Percentiles rank a stretch among this genome's conserved stretches.
These are phyloP conservation scores for Pristionchus arcanus DNA, from an alignment of 2,888 invertebrate species.

Conservation along the genomic window DNA sequence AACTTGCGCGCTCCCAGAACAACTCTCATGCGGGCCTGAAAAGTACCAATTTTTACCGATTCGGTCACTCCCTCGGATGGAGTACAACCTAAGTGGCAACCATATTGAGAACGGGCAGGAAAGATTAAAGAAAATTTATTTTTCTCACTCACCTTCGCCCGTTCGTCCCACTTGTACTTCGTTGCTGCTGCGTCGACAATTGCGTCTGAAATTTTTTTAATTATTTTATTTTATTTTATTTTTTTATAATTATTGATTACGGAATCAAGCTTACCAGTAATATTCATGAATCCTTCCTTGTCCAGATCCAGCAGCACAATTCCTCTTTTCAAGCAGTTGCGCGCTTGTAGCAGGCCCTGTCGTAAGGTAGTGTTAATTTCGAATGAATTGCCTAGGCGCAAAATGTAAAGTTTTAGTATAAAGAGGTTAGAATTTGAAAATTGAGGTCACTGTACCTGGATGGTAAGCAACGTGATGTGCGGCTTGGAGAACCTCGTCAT, in stretches of 20 bases:
- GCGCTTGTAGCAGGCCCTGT: constrained; percentile 57
- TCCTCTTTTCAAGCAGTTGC: constrained; percentile 65
- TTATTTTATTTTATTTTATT: too few species aligned
- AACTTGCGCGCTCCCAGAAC: constrained; percentile 65
- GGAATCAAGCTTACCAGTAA: neutral
- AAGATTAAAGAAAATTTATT: too few species aligned
- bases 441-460: constrained; percentile 79
- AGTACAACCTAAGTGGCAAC: too few species aligned
- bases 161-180: constrained; percentile 17
- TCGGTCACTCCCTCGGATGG: too few species aligned
- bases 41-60: too few species aligned
- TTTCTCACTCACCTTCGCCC: neutral
- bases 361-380: too few species aligned
- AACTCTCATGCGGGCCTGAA: constrained; percentile 49
- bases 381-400: too few species aligned
- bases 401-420: too few species aligned
- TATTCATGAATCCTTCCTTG: constrained; percentile 30
- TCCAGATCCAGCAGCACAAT: constrained; percentile 65
- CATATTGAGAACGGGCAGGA: too few species aligned
- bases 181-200: constrained; percentile 21
- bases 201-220: neutral
- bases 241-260: too few species aligned
- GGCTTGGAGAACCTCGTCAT: constrained; percentile 83
- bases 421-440: too few species aligned
- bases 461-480: constrained; percentile 81